Evolutionary conservation across 2,888 invertebrate genomes (phyloP).

Genomic region (Marronus borbonicus): DNA sequence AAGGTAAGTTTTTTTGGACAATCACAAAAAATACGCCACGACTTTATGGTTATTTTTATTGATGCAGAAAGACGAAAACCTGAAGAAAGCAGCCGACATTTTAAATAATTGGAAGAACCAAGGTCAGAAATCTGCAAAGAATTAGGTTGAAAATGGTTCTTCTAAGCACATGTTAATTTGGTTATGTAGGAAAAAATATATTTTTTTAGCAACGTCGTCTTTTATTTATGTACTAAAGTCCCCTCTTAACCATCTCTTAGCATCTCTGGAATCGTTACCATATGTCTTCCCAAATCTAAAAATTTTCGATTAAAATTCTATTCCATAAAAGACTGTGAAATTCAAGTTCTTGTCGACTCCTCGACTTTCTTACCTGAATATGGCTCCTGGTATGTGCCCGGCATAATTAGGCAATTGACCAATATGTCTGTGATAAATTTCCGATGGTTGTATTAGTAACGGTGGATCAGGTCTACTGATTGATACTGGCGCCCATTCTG

Average conservation of each 20-base stretch:
- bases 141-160: slow-evolving; percentile 44
- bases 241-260: slow-evolving; percentile 81
- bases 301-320: not conserved
- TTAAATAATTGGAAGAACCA: slow-evolving; percentile 74
- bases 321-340: not conserved
- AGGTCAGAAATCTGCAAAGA: not conserved
- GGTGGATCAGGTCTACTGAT: slow-evolving; percentile 73
- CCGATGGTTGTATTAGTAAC: slow-evolving; percentile 71
- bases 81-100: slow-evolving; percentile 78
- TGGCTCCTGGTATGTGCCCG: slow-evolving; percentile 84
- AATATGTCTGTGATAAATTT: slow-evolving; percentile 82
- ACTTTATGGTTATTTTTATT: slow-evolving; percentile 52
- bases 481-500: slow-evolving; percentile 83
- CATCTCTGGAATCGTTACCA: slow-evolving; percentile 82
- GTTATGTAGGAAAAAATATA: not conserved
- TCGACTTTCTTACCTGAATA: slow-evolving; percentile 74
- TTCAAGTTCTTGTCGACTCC: slow-evolving; percentile 50
- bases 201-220: slow-evolving; percentile 13
- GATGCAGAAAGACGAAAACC: slow-evolving; percentile 83
- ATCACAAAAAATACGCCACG: slow-evolving; percentile 27
- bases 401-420: slow-evolving; percentile 85
- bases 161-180: slow-evolving; percentile 35
- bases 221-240: slow-evolving; percentile 71
- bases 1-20: slow-evolving; percentile 75
- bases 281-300: slow-evolving; percentile 77